Conservation (phyloP, 2,888 invertebrate species). For the Ceramica pisi region DNA sequence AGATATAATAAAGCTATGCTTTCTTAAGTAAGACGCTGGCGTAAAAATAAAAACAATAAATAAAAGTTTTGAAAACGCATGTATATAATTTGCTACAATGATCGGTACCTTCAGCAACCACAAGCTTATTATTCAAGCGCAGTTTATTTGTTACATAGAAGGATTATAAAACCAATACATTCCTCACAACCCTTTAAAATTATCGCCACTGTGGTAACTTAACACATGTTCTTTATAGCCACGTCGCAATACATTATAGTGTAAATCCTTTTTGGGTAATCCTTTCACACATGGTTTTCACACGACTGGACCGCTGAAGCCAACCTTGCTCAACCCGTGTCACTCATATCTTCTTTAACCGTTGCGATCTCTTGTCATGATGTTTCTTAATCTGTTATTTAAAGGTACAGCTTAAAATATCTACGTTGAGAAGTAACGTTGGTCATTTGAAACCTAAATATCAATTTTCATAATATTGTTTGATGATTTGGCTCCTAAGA, state of each 20-base stretch:
- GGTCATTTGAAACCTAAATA: too few species aligned
- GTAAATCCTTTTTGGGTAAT: slow-evolving; percentile 49
- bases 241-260: slow-evolving; percentile 12
- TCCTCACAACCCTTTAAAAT: too few species aligned
- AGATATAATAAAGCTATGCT: too few species aligned
- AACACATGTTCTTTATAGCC: background rate
- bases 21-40: too few species aligned
- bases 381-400: slow-evolving; percentile 30
- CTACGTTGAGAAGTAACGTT: too few species aligned
- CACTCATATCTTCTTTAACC: slow-evolving; percentile 52
- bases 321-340: slow-evolving; percentile 47
- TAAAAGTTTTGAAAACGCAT: too few species aligned
- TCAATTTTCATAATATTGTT: background rate
- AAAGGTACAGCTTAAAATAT: slow-evolving; percentile 7
- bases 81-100: too few species aligned
- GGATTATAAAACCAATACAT: too few species aligned
- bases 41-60: too few species aligned
- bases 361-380: slow-evolving; percentile 30
- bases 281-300: slow-evolving; percentile 38
- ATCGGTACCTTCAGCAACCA: background rate
- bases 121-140: too few species aligned
- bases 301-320: slow-evolving; percentile 29
- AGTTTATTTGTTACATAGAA: background rate
- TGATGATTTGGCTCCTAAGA: too few species aligned
- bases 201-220: background rate